phyloP scores from a whole-genome alignment of 2,797 vertebrate genomes.

The Nannoperca australis region DNA sequence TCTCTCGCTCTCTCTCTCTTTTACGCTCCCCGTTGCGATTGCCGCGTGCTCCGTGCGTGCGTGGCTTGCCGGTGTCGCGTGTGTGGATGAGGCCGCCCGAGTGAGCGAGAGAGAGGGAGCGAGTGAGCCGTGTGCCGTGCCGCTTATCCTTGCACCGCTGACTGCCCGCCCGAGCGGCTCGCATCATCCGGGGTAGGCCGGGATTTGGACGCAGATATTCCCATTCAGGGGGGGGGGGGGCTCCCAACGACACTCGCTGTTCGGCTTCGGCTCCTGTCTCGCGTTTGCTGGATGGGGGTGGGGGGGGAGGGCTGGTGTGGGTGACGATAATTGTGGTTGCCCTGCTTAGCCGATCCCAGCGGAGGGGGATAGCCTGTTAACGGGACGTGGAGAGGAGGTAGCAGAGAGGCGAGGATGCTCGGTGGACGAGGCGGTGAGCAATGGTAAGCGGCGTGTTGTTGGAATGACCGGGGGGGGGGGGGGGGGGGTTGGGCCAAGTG shows the following conservation, averaged over 20 bases:
- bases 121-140: conserved; percentile 57
- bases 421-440: conserved; percentile 55
- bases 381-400: conserved; percentile 28
- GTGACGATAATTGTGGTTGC: conserved; percentile 6
- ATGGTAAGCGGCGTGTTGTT: conserved; percentile 59
- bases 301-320: too few relatives aligned
- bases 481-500: too few relatives aligned
- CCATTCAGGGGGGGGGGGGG: conserved; percentile 12
- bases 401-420: conserved; percentile 58
- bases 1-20: too few relatives aligned
- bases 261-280: conserved; percentile 7
- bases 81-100: conserved; percentile 50
- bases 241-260: background rate
- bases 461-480: background rate
- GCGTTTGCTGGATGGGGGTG: background rate
- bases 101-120: conserved; percentile 44
- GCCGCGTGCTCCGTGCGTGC: conserved; percentile 56
- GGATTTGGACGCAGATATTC: conserved; percentile 17
- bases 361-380: conserved; percentile 18
- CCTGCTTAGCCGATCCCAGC: conserved; percentile 34
- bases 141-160: conserved; percentile 62
- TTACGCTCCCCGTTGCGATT: conserved; percentile 45
- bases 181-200: conserved; percentile 52
- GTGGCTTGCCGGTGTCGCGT: conserved; percentile 48
- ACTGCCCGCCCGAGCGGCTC: conserved; percentile 49